These are phyloP conservation scores for Lasiurus cinereus DNA, from an alignment of 2,113 vertebrate genomes.

Conservation along the genomic window DNA sequence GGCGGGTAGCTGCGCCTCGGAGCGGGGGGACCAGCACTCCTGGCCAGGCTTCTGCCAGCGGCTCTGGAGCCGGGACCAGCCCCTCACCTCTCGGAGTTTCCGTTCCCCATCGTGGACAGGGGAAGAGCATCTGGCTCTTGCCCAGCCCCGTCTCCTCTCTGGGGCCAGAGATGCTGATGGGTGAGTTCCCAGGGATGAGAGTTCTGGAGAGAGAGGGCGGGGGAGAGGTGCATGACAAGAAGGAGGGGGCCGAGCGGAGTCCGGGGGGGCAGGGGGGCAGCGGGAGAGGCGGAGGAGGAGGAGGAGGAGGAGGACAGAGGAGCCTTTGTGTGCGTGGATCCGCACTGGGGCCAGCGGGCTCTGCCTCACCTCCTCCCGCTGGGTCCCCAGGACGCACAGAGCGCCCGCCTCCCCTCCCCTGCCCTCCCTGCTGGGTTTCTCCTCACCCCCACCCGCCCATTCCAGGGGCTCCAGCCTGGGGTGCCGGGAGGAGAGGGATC, in stretches of 20 bases:
- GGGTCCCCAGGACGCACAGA: background rate
- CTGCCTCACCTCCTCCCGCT: slow-evolving; percentile 35
- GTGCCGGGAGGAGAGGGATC: background rate
- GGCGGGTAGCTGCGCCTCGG: background rate
- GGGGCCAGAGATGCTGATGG: background rate
- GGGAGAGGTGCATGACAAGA: background rate
- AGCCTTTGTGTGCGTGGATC: slow-evolving; percentile 51
- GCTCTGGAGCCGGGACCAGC: background rate
- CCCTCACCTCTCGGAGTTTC: background rate
- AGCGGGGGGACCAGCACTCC: background rate
- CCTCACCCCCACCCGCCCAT: background rate
- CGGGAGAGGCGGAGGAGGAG: background rate
- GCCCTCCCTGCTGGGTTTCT: background rate
- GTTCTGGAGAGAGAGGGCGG: background rate
- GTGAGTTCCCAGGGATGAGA: background rate
- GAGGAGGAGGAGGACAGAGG: slow-evolving; percentile 63
- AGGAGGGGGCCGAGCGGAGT: background rate
- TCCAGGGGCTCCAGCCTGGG: background rate
- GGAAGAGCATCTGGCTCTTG: background rate
- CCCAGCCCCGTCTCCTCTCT: background rate
- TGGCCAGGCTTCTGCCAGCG: fast-evolving
- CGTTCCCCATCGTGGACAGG: background rate
- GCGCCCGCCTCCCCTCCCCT: background rate
- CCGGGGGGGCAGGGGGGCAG: slow-evolving; percentile 26
- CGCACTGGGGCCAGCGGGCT: slow-evolving; percentile 22